Base-by-base conservation (phyloP, 2,888 invertebrate species). In the Dolichomitus sp. region DNA sequence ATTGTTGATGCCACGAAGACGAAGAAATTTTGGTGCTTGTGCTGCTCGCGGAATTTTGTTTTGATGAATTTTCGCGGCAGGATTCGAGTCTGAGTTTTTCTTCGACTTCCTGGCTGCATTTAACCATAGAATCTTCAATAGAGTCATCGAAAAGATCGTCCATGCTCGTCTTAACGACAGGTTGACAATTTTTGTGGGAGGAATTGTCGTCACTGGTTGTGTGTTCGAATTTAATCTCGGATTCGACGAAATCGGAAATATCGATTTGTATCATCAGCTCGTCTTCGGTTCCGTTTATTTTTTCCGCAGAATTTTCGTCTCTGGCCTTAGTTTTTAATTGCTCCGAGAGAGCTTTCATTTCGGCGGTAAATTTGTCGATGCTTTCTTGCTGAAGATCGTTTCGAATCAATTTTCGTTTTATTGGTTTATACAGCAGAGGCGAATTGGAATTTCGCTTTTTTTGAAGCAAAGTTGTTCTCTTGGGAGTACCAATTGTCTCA, bases 61-160 rank as follows among this genome's bases (percentile, higher is more conserved):
- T 74, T 11, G 66, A 57, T 2, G 81, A 57, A 14, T 23, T 59
- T 23, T 48, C 78, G 0, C 57, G 50, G 33, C 45, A 33, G 9
- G 74, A 59, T 11, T 69, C 83, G 12, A 89, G 81, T 6, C 85
- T 87, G 12, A 91, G 77, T 69, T 87, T 91, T 23, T 87, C 86
- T 42, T 91, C 91, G 11, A 91, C 81, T 69, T 91, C 91, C 42
- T 91, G 91, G 69, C 90, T 91, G 59, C 91, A 91, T 42, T 84
- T 89, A 6, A 89, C 87, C 89, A 91, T 90, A 11, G 85, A 89
- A 33, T 90, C 90, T 5, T 91, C 89, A 17, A 90, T 80, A 0
- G 90, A 88, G 74, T 91, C 91, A 70, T 91, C 91, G 54, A 91
- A 90, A 11, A 91, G 76, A 17, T 91, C 91, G 9, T 89, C 87